Conservation (phyloP, 2,797 vertebrate species). For the Peromyscus eremicus region DNA sequence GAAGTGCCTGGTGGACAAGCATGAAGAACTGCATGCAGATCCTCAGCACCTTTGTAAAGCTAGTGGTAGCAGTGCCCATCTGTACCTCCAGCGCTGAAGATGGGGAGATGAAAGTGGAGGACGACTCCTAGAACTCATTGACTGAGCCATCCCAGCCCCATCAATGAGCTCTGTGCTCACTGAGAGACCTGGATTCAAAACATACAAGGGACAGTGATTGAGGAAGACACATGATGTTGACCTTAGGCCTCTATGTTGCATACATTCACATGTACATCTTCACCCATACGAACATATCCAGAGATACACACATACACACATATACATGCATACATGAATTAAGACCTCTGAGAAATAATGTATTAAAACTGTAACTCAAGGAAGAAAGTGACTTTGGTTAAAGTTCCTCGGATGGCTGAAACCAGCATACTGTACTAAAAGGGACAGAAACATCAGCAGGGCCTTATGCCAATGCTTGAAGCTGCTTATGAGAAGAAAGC, state of each 20-base stretch:
- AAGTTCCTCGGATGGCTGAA: not conserved
- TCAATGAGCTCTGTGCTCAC: not conserved
- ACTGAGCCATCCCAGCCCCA: not conserved
- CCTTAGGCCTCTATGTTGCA: not conserved
- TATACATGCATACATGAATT: not conserved
- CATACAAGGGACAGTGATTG: not conserved
- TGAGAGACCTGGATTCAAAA: not conserved
- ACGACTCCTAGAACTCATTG: not conserved
- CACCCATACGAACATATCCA: not conserved
- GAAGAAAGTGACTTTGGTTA: not conserved
- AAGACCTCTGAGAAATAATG: not conserved
- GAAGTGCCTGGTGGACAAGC: not conserved
- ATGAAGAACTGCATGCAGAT: not conserved
- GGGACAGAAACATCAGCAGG: not conserved
- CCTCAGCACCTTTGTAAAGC: not conserved
- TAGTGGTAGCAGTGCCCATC: not conserved
- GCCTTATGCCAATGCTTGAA: not conserved
- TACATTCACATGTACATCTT: not conserved
- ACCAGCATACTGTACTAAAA: not conserved
- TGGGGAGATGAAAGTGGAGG: too few relatives aligned
- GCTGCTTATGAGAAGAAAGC: not conserved
- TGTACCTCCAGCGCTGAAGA: not conserved
- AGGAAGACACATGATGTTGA: not conserved
- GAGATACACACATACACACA: not conserved
- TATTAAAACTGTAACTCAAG: not conserved